These are phyloP conservation scores for Leptatherina wallacei DNA, from an alignment of 2,797 vertebrate genomes.

Conservation along the genomic window DNA sequence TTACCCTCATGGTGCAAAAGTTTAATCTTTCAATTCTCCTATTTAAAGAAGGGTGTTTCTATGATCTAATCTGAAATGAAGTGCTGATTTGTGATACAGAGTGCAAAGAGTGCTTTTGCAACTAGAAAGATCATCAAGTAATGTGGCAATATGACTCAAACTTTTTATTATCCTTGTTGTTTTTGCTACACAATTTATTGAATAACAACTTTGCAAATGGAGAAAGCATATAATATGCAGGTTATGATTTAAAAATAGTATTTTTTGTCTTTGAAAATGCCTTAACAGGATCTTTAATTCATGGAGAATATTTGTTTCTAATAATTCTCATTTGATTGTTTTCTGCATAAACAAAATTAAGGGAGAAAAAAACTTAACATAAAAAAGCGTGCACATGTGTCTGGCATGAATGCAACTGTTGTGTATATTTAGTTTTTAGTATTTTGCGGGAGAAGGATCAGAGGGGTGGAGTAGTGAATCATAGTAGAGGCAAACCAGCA, in stretches of 20 bases:
- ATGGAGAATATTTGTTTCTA: slow-evolving; percentile 16
- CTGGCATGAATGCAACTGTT: slow-evolving; percentile 18
- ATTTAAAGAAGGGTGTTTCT: background rate
- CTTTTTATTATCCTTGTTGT: background rate
- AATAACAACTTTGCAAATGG: background rate
- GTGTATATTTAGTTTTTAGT: slow-evolving; percentile 33
- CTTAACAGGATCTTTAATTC: background rate
- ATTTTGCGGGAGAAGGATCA: slow-evolving; percentile 22
- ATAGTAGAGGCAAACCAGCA: slow-evolving; percentile 48
- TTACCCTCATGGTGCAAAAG: background rate
- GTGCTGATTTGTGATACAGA: background rate
- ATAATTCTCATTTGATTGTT: slow-evolving; percentile 23
- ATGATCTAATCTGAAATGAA: background rate
- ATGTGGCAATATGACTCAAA: background rate
- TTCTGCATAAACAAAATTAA: slow-evolving; percentile 12
- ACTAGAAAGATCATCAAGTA: background rate
- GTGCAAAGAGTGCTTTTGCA: background rate
- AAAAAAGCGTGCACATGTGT: background rate
- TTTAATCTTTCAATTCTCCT: background rate
- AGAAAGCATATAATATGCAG: background rate
- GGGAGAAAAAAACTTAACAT: slow-evolving; percentile 21
- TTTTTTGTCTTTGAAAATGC: background rate
- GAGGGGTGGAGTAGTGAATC: slow-evolving; percentile 32
- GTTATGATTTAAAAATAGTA: slow-evolving; percentile 4
- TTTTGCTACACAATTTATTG: background rate